Base-by-base conservation (phyloP, 2,797 vertebrate genomes). In the Lacerta viridis region DNA sequence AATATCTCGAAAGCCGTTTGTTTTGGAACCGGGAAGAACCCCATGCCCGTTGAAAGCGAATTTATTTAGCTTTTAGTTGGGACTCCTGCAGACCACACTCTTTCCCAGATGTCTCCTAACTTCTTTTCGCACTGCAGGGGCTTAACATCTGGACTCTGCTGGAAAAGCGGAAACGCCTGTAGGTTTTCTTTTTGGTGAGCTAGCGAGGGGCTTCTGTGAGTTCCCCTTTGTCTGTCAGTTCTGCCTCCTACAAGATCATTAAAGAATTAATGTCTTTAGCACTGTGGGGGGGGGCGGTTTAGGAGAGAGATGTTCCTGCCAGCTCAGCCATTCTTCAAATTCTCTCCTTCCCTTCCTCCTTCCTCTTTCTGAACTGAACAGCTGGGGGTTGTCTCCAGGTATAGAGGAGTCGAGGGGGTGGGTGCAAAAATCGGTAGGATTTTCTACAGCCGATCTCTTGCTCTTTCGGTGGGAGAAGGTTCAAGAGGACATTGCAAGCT, bases 211-310 rank as follows among this genome's bases (percentile, higher is more conserved):
- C 64, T 69, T 27, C 78, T 64, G 13, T 72, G 71, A 82, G 66
- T 69, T 77, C 72, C 66, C 64, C 66, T 83, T 66, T 83, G 55
- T 80, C 43, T 82, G 50, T 8, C 15, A 1, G 61, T 1, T 33
- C 66, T 25, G 78, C 83, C 9, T 39, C 61, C 64, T 43, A 77
- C 72, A 39, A 82, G 78, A 59, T 86, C 64, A 55, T 81, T 86
- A 76, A 77, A 82, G 59, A 64, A 43, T 75, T n/a, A 85, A 83
- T 36, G 46, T 50, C 50, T 86, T 39, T 69, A 2, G 17, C 18
- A 4, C 29, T 41, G 4, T 33, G 33, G 33, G 33, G 10, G 33
- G 33, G 27, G 1, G 25, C 17, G 11, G 33, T 15, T 78, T 66
- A 33, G 18, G 29, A 27, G 75, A 43, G n/a, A 36, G 76, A 61